Evolutionary conservation across 2,797 vertebrate genomes (phyloP), one percentile per base, ranked within the genome.

Genomic region (Eleutherodactylus coqui): DNA sequence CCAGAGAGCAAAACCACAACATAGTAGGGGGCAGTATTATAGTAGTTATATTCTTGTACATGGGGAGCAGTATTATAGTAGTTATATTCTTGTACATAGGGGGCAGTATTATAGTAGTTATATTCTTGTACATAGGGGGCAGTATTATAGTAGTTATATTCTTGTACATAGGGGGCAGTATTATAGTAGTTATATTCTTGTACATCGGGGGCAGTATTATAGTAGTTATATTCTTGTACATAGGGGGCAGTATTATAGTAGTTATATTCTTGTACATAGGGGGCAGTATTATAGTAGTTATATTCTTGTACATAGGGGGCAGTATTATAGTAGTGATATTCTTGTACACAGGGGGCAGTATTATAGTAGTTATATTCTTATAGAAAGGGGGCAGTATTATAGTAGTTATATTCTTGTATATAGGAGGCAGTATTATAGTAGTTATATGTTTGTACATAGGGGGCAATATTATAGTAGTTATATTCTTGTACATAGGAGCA

Each of bases 401-500:
- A 58, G 55, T 58, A 58, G 55, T 58, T 58, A 58, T 58, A 58
- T 58, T 58, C 55, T 27, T 58, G 55, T 27, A 27, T 11, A 58
- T 58, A 58, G 53, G 53, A n/a, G 43, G 24, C 53, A 58, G 53
- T 58, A 58, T 58, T 58, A 58, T 58, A 58, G 55, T 67, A 36
- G 32, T 16, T 64, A 32, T 32, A 36, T 34, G 8, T 1, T 67
- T 67, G 62, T 36, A 36, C 13, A 67, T 17, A 67, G 32, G 62
- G n/a, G 9, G 62, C 62, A 64, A 32, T 67, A 67, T 67, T 67
- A 67, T 67, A 67, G 62, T 67, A 67, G 32, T 67, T 67, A 67
- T 67, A 67, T 36, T 36, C 29, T 19, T 34, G 62, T 36, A 67
- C 6, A 67, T 36, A 67, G 62, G 62, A 21, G 32, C 62, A 67